Evolutionary conservation across 1,140 invertebrate species (phyloP), one percentile per base, ranked within the genome.

Genomic region (Drosophila nikananu): DNA sequence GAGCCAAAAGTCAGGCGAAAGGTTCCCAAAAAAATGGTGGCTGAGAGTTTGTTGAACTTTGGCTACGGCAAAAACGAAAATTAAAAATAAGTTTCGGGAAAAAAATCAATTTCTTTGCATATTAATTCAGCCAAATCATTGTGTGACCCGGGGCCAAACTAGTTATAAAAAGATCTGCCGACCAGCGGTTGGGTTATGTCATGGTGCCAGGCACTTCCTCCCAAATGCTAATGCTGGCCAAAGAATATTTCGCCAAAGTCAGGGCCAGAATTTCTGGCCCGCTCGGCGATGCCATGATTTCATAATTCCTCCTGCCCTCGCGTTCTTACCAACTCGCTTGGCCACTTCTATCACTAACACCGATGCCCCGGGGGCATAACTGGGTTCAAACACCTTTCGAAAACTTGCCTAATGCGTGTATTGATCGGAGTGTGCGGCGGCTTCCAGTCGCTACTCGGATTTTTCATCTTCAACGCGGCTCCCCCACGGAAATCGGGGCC

Each of bases 331-430:
- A 79, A 79, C 81, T 49, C 44, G 67, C 61, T 62, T 49, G 58
- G 58, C 64, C 77, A 76, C 64, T 80, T 72, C 67, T 73, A 44
- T 73, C 71, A 19, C 68, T 41, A 57, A 71, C 55, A 25, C 63
- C 19, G 21, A n/a, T 42, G 19, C 66, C 81, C 66, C 37, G 77
- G 77, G 70, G 67, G 66, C 71, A 62, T 63, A 80, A 76, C 59
- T 60, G 84, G 74, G 84, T 90, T 89, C 84, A 90, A 89, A 90
- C 86, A 89, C 84, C 84, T 90, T 84, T 90, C 74, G 32, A 78
- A 83, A 90, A 75, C 74, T 80, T 84, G 84, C 80, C 80, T 83
- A 86, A 76, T 82, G 83, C 70, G 64, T 79, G 71, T 78, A 82
- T 86, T 78, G 83, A 86, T 82, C 78, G 74, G 35, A 49, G 72